Evolutionary conservation across 2,797 vertebrate species (phyloP), one percentile per base, ranked within the genome.

Genomic region (Xenentodon cancila): DNA sequence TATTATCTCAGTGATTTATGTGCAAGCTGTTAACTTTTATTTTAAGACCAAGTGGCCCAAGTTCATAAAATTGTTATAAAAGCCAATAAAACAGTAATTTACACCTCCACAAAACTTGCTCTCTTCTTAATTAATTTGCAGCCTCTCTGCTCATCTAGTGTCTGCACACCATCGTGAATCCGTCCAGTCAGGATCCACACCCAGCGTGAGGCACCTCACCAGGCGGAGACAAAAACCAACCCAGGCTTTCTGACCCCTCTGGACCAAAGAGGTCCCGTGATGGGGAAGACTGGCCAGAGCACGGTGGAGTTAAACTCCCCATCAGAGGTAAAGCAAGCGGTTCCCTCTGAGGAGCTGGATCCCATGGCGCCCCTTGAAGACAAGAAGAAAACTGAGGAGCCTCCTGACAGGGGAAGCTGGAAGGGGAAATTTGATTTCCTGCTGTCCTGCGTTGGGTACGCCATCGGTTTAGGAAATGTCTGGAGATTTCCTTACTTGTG

Each of bases 401-500:
- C 82, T 1, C 95, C 94, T 0, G 94, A 96, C 5, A 89, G 96
- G 70, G 96, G 96, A 1, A 91, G 94, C 70, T 97, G 96, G 96
- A 97, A 97, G 80, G 96, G 96, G n/a, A 95, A 88, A 74, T 97
- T 97, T 75, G 96, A 97, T 77, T 97, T 97, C 84, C 79, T 97
- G 70, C 87, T 97, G 65, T 97, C 96, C 6, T 97, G 96, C 1
- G 92, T 97, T 47, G 96, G 96, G 40, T 97, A 97, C 0, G 96
- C 96, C 53, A 97, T 96, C 0, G 96, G 96, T 3, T 87, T 97
- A 43, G 96, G 96, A 63, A 97, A 97, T 0, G 96, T 97, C 49
- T 97, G 96, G 96, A 93, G 96, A 72, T 97, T 97, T 73, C 96
- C 96, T 0, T 97, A 97, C 72, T 93, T 97, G 66, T 97, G 96